Evolutionary conservation across 2,888 invertebrate species (phyloP).

Genomic region (Limnephilus rhombicus): DNA sequence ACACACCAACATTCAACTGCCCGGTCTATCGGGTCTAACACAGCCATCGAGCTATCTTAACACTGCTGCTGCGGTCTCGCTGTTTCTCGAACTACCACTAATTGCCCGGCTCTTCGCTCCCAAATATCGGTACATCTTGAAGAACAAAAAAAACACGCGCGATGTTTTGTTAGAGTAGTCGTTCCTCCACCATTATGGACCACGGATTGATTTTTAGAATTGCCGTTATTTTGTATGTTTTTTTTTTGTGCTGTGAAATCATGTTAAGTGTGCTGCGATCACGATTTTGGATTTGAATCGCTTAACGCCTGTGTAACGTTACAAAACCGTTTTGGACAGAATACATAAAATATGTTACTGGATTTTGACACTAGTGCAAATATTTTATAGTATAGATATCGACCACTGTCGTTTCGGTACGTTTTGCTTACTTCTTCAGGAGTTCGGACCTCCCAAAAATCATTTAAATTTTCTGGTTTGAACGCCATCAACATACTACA

Average conservation of each 20-base stretch:
- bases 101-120: not conserved
- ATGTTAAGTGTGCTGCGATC: not conserved
- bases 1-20: not conserved
- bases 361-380: no score
- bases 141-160: not conserved
- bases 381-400: no score
- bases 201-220: not conserved
- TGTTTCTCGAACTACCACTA: not conserved
- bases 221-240: not conserved
- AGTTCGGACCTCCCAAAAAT: no score
- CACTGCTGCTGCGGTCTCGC: not conserved
- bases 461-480: no score
- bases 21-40: not conserved
- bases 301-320: not conserved
- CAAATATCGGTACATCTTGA: not conserved
- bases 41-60: not conserved
- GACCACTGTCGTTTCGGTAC: no score
- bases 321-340: not conserved
- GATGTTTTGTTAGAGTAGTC: not conserved
- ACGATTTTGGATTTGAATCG: not conserved
- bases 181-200: not conserved
- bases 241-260: not conserved
- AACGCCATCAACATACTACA: no score
- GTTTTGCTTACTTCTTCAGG: no score
- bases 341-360: not conserved